Conservation (phyloP, 2,797 vertebrate genomes). For the Microhierax caerulescens region DNA sequence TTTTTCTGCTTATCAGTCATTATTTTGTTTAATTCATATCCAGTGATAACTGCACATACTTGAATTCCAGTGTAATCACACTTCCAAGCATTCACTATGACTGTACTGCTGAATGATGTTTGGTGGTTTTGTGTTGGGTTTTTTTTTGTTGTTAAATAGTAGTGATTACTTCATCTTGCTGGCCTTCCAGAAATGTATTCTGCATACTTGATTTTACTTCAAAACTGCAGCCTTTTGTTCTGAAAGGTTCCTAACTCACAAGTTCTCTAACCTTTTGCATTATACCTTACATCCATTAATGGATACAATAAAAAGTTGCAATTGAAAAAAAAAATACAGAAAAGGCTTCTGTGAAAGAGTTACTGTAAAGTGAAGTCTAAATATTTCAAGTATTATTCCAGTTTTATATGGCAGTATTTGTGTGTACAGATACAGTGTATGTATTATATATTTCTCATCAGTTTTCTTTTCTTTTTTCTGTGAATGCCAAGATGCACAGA, state of each 20-base stretch:
- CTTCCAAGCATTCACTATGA: neutral
- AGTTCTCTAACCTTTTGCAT: neutral
- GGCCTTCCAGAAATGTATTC: neutral
- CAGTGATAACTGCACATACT: neutral
- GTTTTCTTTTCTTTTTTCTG: conserved; percentile 23
- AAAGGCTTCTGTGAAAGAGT: neutral
- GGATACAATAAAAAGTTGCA: neutral
- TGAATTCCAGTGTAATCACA: neutral
- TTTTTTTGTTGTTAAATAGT: neutral
- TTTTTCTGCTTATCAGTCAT: neutral
- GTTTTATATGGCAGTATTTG: neutral
- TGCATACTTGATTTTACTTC: neutral
- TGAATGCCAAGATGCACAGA: neutral
- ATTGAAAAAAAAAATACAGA: neutral
- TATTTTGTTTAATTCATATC: neutral
- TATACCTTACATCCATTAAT: neutral
- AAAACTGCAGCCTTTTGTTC: neutral
- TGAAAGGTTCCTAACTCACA: neutral
- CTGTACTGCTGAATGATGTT: neutral
- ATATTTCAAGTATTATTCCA: neutral
- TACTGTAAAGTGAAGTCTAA: neutral
- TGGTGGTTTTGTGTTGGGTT: no score
- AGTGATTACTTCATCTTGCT: neutral
- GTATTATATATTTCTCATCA: neutral
- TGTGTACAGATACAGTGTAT: neutral